These are phyloP conservation scores for Capitella teleta DNA, from an alignment of 1,140 invertebrate genomes.

Conservation along the genomic window DNA sequence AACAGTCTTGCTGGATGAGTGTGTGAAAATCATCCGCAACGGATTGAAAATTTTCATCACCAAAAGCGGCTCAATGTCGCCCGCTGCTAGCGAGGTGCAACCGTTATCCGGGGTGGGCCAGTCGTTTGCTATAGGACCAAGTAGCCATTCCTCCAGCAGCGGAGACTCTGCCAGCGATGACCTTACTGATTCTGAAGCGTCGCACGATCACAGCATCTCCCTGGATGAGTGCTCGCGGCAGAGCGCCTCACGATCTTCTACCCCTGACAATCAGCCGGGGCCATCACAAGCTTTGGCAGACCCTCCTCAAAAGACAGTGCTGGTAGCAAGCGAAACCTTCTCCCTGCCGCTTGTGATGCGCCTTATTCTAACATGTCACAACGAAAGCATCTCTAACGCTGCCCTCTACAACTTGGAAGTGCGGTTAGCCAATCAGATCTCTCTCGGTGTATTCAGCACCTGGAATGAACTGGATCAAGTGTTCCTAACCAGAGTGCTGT, in stretches of 20 bases:
- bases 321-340: conserved; percentile 13
- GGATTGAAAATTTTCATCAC: conserved; percentile 13
- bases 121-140: too few relatives aligned
- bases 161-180: neutral
- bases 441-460: conserved; percentile 5
- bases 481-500: conserved; percentile 7
- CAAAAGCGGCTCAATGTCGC: neutral
- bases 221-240: neutral
- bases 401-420: conserved; percentile 14
- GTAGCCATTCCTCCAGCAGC: neutral
- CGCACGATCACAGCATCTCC: neutral
- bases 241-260: neutral
- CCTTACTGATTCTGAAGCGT: neutral
- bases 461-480: conserved; percentile 8
- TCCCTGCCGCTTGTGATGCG: conserved; percentile 8
- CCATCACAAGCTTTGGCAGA: neutral
- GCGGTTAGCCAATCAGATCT: conserved; percentile 11
- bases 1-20: conserved; percentile 8
- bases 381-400: conserved; percentile 4
- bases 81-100: neutral
- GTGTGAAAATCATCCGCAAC: conserved; percentile 11
- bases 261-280: too few relatives aligned
- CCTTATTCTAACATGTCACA: conserved; percentile 7
- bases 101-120: neutral
- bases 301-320: neutral